Percentiles rank a stretch among this genome's conserved stretches.
These are phyloP conservation scores for Atherinosoma microstoma DNA, from an alignment of 2,797 vertebrate species.

Conservation along the genomic window DNA sequence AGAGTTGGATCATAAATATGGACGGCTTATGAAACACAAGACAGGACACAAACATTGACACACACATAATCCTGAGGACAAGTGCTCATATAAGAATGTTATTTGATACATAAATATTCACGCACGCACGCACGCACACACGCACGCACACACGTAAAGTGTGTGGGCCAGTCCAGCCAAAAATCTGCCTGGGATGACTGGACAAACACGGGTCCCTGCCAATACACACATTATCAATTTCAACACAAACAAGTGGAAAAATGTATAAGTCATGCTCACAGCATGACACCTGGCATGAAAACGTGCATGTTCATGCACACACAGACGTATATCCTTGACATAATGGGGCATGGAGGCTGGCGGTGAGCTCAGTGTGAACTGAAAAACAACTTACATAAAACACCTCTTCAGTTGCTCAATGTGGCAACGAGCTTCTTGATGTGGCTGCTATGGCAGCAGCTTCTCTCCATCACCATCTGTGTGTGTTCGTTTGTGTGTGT, in stretches of 20 bases:
- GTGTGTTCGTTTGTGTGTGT: neutral
- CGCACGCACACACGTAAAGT: neutral
- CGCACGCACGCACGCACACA: neutral
- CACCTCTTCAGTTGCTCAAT: slow-evolving; percentile 40
- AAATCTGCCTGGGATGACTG: slow-evolving; percentile 31
- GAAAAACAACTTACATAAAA: slow-evolving; percentile 74
- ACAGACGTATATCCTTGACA: slow-evolving; percentile 8
- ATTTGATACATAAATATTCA: slow-evolving; percentile 19
- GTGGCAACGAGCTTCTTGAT: slow-evolving; percentile 39
- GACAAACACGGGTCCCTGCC: slow-evolving; percentile 36
- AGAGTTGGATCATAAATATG: slow-evolving; percentile 78
- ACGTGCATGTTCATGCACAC: neutral
- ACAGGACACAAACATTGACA: slow-evolving; percentile 51
- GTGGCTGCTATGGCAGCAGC: slow-evolving; percentile 37
- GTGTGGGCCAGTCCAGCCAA: slow-evolving; percentile 17
- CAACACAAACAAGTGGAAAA: neutral
- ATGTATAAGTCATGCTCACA: slow-evolving; percentile 19
- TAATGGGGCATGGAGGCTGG: slow-evolving; percentile 26
- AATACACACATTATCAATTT: slow-evolving; percentile 19
- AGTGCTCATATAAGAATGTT: slow-evolving; percentile 27
- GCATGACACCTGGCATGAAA: slow-evolving; percentile 34
- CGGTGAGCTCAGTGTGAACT: slow-evolving; percentile 49
- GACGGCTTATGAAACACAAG: slow-evolving; percentile 75
- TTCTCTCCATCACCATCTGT: slow-evolving; percentile 12
- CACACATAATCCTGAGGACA: slow-evolving; percentile 31